Conservation (phyloP, 2,797 vertebrate species). For the Premnoplex brunnescens region DNA sequence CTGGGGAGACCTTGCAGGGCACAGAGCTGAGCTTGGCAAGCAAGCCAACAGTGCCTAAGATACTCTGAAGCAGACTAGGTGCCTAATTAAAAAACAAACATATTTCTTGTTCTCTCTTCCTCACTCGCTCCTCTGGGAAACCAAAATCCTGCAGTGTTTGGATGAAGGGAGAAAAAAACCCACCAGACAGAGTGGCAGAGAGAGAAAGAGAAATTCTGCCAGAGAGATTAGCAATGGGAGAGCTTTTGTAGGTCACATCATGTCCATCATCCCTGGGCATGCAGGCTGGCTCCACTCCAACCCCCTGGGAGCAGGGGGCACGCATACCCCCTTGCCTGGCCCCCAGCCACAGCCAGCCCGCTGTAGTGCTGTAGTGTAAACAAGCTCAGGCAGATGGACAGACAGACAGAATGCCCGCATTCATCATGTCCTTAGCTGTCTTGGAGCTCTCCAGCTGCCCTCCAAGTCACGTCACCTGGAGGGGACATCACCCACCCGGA, state of each 20-base stretch:
- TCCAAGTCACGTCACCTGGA: neutral
- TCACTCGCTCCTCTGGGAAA: neutral
- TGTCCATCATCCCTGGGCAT: neutral
- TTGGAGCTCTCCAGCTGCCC: neutral
- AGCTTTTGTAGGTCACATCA: constrained; percentile 53
- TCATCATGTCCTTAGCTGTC: neutral
- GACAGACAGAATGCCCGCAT: neutral
- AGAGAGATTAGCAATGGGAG: constrained; percentile 24
- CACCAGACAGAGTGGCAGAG: neutral
- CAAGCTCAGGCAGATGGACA: neutral
- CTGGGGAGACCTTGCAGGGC: neutral
- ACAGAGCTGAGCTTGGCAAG: neutral
- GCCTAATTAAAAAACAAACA: neutral
- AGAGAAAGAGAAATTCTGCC: constrained; percentile 43
- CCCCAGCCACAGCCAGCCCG: accelerated
- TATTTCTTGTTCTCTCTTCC: neutral
- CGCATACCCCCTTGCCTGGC: accelerated
- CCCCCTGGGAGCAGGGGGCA: neutral
- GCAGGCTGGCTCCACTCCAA: neutral
- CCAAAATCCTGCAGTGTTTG: constrained; percentile 36
- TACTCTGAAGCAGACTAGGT: neutral
- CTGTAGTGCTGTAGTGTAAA: neutral
- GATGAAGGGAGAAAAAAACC: neutral
- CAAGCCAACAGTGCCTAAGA: neutral
- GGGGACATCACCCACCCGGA: neutral